Evolutionary conservation across 2,888 invertebrate species (phyloP), one percentile per base, ranked within the genome.

Genomic region (Drosophila gaucha): DNA sequence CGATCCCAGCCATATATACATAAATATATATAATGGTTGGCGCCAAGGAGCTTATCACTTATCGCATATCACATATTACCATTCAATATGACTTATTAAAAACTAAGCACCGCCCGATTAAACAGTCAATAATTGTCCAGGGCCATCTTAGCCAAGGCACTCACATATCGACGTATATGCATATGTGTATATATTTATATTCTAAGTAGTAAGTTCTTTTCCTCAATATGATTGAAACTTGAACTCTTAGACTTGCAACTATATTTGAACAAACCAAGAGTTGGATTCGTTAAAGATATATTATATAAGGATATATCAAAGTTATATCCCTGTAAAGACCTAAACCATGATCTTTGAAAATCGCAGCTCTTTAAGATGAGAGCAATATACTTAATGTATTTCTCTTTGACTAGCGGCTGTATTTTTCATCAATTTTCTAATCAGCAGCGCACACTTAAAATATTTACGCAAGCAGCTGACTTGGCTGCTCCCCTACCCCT

Each of bases 31-130:
- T 5, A 38, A 10, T 22, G 3, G 6, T 46, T 58, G 79, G 79
- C 74, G 79, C 83, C 79, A 67, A 52, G 20, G 49, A 62, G 79
- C 73, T 79, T 74, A 76, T 79, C 79, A 68, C 51, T 72, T 69
- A 62, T 33, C 79, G 59, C 62, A 77, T 71, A 66, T 36, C 57
- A 22, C 62, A 78, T 69, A 67, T 24, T 41, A 22, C 22, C 20
- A 46, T 58, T 67, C 36, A 49, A 52, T 50, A 35, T 9, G 41
- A 51, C 54, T 70, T 60, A 70, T 70, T 65, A 56, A 56, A 52
- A 52, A 52, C 58, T 20, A 39, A 51, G 14, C 14, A 39, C 46
- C 54, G 14, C 18, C 14, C 51, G 73, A 72, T 67, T 62, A 72
- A 58, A 31, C 41, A 20, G 20, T 59, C 31, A 38, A 35, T 33